phyloP scores from a whole-genome alignment of 2,113 vertebrate species.

The Mesitornis unicolor region DNA sequence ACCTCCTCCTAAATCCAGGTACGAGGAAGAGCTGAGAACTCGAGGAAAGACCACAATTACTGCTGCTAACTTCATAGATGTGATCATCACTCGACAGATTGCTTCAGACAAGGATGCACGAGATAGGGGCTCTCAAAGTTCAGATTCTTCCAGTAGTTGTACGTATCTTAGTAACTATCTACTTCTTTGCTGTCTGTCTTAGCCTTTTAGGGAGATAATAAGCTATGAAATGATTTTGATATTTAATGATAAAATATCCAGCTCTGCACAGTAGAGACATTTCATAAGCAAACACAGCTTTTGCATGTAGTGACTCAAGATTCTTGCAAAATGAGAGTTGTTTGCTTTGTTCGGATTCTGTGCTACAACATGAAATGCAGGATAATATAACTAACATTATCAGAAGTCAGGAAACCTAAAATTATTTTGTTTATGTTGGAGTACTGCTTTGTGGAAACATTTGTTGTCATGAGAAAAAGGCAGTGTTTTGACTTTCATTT shows the following conservation, averaged over 20 bases:
- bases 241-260: not conserved
- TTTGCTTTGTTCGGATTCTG: not conserved
- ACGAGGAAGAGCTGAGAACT: conserved; percentile 95
- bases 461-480: not conserved
- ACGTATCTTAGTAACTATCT: conserved; percentile 70
- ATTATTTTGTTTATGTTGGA: not conserved
- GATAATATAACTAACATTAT: not conserved
- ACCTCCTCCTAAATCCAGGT: conserved; percentile 91
- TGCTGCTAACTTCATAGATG: conserved; percentile 97
- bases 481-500: not conserved
- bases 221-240: not conserved
- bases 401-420: not conserved
- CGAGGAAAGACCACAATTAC: conserved; percentile 98
- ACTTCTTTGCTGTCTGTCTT: conserved; percentile 48
- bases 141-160: conserved; percentile 95
- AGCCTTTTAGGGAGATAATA: not conserved
- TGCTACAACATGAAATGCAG: not conserved
- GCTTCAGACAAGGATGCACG: conserved; percentile 94
- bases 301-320: not conserved
- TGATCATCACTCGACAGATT: conserved; percentile 98
- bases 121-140: conserved; percentile 93
- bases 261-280: not conserved
- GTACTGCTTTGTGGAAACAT: not conserved
- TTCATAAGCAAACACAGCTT: not conserved
- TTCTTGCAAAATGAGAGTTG: not conserved